A percentile compares a stretch with the other conserved stretches of the same genome.
phyloP scores from a whole-genome alignment of 2,888 invertebrate species.

The Pteria penguin region DNA sequence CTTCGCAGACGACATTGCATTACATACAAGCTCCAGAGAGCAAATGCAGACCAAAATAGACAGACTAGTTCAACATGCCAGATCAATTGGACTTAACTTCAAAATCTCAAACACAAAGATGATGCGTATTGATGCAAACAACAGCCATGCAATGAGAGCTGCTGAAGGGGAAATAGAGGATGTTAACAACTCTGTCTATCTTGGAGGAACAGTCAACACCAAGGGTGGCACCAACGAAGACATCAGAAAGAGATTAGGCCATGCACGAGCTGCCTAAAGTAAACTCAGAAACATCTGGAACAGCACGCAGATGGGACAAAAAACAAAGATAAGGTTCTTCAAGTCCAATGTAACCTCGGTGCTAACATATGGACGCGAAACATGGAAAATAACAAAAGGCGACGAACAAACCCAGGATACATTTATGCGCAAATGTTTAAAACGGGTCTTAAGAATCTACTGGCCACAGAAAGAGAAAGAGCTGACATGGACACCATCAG shows the following conservation, averaged over 20 bases:
- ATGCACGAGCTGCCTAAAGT: too few species aligned
- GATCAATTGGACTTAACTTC: constrained; percentile 9
- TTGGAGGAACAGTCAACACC: constrained; percentile 10
- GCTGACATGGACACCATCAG: neutral
- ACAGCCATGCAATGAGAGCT: neutral
- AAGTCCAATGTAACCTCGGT: neutral
- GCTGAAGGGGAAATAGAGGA: constrained; percentile 6
- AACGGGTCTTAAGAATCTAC: neutral
- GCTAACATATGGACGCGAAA: neutral
- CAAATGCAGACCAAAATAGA: constrained; percentile 3
- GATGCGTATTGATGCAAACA: constrained; percentile 5
- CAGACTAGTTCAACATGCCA: constrained; percentile 10
- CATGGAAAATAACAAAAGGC: neutral
- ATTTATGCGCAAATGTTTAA: neutral
- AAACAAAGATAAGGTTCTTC: neutral
- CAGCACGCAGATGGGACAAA: neutral
- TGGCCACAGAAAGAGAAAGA: neutral
- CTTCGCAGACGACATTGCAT: too few species aligned
- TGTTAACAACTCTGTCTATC: constrained; percentile 6
- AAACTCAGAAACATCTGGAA: neutral
- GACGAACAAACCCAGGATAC: neutral
- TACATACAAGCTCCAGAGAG: neutral
- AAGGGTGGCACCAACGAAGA: constrained; percentile 1
- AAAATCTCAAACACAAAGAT: constrained; percentile 10
- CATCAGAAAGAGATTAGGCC: neutral